Evolutionary conservation across 2,888 invertebrate species (phyloP).

Genomic region (Chrysodeixis includens): DNA sequence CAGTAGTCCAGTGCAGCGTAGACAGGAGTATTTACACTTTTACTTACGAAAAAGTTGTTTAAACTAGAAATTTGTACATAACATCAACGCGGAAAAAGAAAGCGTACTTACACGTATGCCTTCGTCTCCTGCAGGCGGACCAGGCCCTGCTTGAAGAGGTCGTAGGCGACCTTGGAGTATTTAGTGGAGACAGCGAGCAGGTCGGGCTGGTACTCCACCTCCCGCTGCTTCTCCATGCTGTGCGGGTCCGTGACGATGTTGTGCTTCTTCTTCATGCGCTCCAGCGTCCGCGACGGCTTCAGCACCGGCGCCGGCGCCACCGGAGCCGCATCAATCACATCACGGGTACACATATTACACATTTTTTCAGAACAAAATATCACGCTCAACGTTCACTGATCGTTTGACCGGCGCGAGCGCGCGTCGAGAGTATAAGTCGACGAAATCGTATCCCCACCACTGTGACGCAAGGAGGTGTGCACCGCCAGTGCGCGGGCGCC

Average conservation of each 20-base stretch:
- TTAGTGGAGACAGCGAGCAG: slow-evolving; percentile 85
- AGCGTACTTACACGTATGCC: slow-evolving; percentile 85
- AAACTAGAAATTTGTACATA: slow-evolving; percentile 29
- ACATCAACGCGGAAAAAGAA: slow-evolving; percentile 45
- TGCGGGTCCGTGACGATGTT: slow-evolving; percentile 80
- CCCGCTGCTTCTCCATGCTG: slow-evolving; percentile 75
- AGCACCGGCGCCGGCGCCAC: slow-evolving; percentile 55
- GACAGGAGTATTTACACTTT: neutral
- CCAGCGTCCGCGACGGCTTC: slow-evolving; percentile 66
- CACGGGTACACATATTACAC: slow-evolving; percentile 86
- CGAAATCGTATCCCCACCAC: slow-evolving; percentile 74
- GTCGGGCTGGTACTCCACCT: slow-evolving; percentile 83
- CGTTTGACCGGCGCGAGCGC: slow-evolving; percentile 62
- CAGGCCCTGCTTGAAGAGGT: slow-evolving; percentile 74
- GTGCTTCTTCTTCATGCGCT: slow-evolving; percentile 84
- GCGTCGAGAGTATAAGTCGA: slow-evolving; percentile 79
- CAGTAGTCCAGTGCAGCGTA: neutral
- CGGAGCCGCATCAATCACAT: slow-evolving; percentile 66
- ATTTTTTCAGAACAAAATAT: slow-evolving; percentile 62
- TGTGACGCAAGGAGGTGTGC: slow-evolving; percentile 55
- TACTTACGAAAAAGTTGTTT: neutral
- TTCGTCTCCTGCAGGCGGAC: slow-evolving; percentile 81
- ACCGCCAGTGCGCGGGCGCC: slow-evolving; percentile 50
- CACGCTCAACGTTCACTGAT: slow-evolving; percentile 56
- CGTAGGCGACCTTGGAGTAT: slow-evolving; percentile 80